These are phyloP conservation scores for Palloptera scutellata DNA, from an alignment of 2,888 invertebrate species.

Conservation along the genomic window DNA sequence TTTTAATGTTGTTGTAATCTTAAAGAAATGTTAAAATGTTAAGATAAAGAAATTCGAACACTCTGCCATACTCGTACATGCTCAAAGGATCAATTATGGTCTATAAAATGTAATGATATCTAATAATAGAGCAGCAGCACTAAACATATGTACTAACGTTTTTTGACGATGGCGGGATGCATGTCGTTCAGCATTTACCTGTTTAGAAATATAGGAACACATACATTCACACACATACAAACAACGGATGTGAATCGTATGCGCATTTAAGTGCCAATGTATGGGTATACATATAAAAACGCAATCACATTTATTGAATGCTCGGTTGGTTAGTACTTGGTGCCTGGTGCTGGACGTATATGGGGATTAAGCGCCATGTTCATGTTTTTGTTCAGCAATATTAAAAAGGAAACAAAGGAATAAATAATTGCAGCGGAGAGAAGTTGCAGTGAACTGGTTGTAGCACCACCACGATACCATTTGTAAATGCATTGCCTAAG, in stretches of 20 bases:
- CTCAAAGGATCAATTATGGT: slow-evolving; percentile 7
- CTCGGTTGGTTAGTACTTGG: no score
- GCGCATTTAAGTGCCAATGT: background rate
- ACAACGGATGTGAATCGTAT: background rate
- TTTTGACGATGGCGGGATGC: slow-evolving; percentile 1
- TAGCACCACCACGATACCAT: background rate
- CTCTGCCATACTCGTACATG: no score
- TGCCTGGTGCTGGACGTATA: no score
- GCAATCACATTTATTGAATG: background rate
- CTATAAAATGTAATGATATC: slow-evolving; percentile 64
- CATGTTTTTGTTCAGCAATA: no score
- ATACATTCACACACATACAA: background rate
- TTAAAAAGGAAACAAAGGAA: slow-evolving; percentile 26
- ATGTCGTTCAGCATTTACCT: slow-evolving; percentile 16
- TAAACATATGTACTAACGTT: slow-evolving; percentile 6
- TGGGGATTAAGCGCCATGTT: no score
- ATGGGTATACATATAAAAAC: background rate
- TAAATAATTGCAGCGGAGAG: background rate
- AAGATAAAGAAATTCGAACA: background rate
- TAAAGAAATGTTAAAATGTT: background rate
- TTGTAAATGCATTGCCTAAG: no score
- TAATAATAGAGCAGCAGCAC: slow-evolving; percentile 60
- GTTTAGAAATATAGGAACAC: no score
- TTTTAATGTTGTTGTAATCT: no score
- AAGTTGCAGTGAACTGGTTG: background rate